Evolutionary conservation across 2,797 vertebrate genomes (phyloP).

Genomic region (Lepilemur septentrionalis): DNA sequence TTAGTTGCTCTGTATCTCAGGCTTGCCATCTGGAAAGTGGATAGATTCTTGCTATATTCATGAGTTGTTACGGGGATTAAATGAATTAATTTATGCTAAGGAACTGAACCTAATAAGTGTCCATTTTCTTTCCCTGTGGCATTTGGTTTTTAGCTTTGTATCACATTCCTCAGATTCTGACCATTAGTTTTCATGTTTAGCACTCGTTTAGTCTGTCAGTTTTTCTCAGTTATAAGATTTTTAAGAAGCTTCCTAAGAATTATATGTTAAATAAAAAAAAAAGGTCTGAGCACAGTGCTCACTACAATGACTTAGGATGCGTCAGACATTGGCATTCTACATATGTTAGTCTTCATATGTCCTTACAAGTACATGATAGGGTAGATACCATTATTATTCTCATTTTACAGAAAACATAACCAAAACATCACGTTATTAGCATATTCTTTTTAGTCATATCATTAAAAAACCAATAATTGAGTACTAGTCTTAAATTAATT

Average conservation of each 20-base stretch:
- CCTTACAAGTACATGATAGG: not conserved
- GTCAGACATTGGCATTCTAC: not conserved
- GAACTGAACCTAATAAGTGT: not conserved
- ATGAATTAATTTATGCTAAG: not conserved
- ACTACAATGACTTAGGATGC: not conserved
- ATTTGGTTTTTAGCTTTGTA: not conserved
- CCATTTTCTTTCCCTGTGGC: not conserved
- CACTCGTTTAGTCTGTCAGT: not conserved
- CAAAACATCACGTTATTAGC: not conserved
- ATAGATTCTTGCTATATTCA: not conserved
- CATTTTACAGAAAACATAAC: not conserved
- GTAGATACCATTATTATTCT: not conserved
- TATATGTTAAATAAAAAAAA: not conserved
- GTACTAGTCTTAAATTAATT: not conserved
- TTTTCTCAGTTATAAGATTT: not conserved
- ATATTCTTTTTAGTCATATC: not conserved
- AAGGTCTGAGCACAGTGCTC: not conserved
- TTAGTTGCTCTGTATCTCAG: not conserved
- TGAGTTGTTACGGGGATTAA: not conserved
- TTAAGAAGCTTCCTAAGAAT: not conserved
- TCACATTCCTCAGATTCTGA: not conserved
- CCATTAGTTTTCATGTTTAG: not conserved
- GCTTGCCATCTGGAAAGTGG: not conserved
- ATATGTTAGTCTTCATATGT: not conserved
- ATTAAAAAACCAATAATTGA: not conserved